Evolutionary conservation across 2,888 invertebrate genomes (phyloP).

Genomic region (Oxycera nigricornis): DNA sequence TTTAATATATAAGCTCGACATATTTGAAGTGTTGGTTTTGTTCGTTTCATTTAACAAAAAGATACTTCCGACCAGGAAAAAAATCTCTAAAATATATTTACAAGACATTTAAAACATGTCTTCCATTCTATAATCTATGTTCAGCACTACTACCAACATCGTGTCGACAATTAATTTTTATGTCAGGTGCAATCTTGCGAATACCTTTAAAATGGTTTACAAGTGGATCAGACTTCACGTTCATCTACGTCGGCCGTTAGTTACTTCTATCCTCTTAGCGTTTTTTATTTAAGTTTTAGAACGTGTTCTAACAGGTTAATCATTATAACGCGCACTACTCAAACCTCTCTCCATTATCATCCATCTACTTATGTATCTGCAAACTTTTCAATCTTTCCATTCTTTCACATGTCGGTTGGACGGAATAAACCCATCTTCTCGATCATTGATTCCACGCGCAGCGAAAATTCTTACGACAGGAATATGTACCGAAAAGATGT

Average conservation of each 20-base stretch:
- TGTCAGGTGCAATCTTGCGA: background rate
- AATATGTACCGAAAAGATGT: too few relatives aligned
- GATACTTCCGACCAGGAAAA: too few relatives aligned
- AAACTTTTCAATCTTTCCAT: background rate
- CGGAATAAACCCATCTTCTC: background rate
- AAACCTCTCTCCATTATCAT: background rate
- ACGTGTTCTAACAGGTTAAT: conserved; percentile 3
- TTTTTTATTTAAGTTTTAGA: background rate
- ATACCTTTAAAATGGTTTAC: background rate
- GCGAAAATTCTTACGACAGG: too few relatives aligned
- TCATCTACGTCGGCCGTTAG: background rate
- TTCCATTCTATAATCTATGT: too few relatives aligned
- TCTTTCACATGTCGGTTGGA: background rate
- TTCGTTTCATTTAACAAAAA: too few relatives aligned
- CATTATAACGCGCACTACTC: background rate
- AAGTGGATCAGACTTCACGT: background rate
- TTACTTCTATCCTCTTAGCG: too few relatives aligned
- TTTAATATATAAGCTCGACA: too few relatives aligned
- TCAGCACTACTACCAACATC: too few relatives aligned
- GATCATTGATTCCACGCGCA: too few relatives aligned
- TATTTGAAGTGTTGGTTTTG: too few relatives aligned
- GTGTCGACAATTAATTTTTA: background rate
- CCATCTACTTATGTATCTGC: background rate
- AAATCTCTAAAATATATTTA: too few relatives aligned
- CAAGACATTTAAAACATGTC: too few relatives aligned